Conservation (phyloP, 2,888 invertebrate species). For the Cephus rjabovi region DNA sequence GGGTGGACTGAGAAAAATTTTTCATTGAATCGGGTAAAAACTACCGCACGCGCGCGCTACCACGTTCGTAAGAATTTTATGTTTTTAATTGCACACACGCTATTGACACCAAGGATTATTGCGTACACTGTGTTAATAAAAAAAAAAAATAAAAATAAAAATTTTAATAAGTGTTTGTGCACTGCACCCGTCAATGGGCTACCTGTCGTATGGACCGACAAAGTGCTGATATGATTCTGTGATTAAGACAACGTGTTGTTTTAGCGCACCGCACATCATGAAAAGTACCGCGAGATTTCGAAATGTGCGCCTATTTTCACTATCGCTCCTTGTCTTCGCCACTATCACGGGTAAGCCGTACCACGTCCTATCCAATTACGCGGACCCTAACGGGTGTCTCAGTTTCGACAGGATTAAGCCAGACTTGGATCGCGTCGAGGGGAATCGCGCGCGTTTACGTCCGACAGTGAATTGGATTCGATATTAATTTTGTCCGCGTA, state of each 20-base stretch:
- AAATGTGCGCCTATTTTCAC: conserved; percentile 43
- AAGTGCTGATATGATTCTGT: conserved; percentile 42
- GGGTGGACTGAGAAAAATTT: conserved; percentile 7
- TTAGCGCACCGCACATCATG: conserved; percentile 37
- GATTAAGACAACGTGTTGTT: not conserved
- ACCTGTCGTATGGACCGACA: conserved; percentile 13
- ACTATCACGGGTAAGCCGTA: conserved; percentile 55
- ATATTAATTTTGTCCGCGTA: not conserved
- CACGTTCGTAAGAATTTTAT: conserved; percentile 8
- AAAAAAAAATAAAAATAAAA: not conserved
- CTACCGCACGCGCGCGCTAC: conserved; percentile 11
- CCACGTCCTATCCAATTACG: not conserved
- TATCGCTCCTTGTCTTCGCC: conserved; percentile 51
- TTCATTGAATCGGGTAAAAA: conserved; percentile 1
- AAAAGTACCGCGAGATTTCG: conserved; percentile 49
- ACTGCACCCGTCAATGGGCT: not conserved
- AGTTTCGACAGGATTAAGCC: not conserved
- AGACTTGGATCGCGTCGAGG: not conserved
- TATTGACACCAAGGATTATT: not conserved
- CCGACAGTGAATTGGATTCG: not conserved
- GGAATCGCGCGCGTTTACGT: not conserved
- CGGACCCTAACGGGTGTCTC: not conserved
- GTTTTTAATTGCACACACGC: not conserved
- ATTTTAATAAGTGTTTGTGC: not conserved
- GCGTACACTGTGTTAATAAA: not conserved